A percentile compares a stretch with the other conserved stretches of the same genome.
These are phyloP conservation scores for Delichon dasypus DNA, from an alignment of 2,797 vertebrate genomes.

Conservation along the genomic window DNA sequence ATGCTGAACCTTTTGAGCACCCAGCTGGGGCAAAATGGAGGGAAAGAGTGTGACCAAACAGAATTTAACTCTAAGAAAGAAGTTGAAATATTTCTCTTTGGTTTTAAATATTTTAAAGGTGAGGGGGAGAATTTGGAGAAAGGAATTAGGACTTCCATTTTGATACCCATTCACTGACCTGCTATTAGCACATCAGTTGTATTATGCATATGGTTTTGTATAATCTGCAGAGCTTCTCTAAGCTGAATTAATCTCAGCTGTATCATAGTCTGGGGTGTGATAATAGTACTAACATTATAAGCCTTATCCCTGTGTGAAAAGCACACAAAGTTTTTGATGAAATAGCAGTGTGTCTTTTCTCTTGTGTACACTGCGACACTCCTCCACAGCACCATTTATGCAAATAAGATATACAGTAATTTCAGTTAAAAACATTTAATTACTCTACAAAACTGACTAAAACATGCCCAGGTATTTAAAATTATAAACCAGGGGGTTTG, in stretches of 20 bases:
- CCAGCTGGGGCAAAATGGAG: not conserved
- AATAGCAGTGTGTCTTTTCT: slow-evolving; percentile 44
- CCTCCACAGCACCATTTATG: slow-evolving; percentile 56
- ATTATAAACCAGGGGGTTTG: slow-evolving; percentile 37
- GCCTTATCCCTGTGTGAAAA: slow-evolving; percentile 17
- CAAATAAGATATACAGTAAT: slow-evolving; percentile 56
- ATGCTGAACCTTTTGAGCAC: not conserved
- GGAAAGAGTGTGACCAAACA: not conserved
- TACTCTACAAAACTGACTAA: slow-evolving; percentile 33
- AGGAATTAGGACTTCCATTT: not conserved
- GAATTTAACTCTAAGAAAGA: not conserved
- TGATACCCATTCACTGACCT: not conserved
- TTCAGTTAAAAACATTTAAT: slow-evolving; percentile 67
- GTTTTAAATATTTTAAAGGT: not conserved
- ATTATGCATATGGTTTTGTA: not conserved
- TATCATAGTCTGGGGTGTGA: not conserved
- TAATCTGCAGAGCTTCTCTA: not conserved
- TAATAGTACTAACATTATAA: slow-evolving; percentile 44
- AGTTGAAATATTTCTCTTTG: not conserved
- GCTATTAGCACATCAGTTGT: not conserved
- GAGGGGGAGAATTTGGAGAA: not conserved
- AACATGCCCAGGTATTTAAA: slow-evolving; percentile 38
- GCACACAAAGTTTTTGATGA: slow-evolving; percentile 17
- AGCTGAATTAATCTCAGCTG: not conserved
- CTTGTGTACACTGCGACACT: slow-evolving; percentile 35